Evolutionary conservation across 2,888 invertebrate genomes (phyloP).

Genomic region (Acleris sparsana): DNA sequence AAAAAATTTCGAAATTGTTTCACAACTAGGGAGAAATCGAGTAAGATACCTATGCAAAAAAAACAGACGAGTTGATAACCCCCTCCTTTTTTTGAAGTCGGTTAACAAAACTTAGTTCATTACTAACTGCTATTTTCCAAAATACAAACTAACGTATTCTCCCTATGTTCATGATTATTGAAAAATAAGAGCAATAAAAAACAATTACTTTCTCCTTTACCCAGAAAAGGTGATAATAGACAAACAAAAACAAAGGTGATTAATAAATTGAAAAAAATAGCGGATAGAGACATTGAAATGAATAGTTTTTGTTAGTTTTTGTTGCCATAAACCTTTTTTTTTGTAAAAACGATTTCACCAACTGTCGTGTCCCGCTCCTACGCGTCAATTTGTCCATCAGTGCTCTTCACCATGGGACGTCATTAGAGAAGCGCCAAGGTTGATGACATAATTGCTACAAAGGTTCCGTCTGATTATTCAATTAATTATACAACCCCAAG

Average conservation of each 20-base stretch:
- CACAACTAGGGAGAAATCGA: too few relatives aligned
- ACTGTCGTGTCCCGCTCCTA: slow-evolving; percentile 24
- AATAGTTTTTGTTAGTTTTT: slow-evolving; percentile 29
- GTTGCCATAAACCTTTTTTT: slow-evolving; percentile 3
- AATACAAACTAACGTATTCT: too few relatives aligned
- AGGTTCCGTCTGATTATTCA: slow-evolving; percentile 5
- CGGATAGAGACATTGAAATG: slow-evolving; percentile 19
- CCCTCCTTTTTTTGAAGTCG: too few relatives aligned
- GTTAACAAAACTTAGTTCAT: too few relatives aligned
- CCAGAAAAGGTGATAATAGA: background rate
- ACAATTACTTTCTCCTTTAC: background rate
- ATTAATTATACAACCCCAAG: too few relatives aligned
- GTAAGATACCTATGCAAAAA: too few relatives aligned
- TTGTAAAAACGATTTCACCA: slow-evolving; percentile 33
- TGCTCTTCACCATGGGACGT: slow-evolving; percentile 13
- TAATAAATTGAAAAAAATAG: slow-evolving; percentile 15
- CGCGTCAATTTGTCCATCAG: slow-evolving; percentile 35
- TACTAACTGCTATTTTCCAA: too few relatives aligned
- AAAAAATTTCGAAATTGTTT: too few relatives aligned
- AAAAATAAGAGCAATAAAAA: too few relatives aligned
- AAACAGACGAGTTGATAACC: too few relatives aligned
- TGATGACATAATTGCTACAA: background rate
- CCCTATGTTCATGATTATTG: too few relatives aligned
- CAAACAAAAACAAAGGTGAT: slow-evolving; percentile 14
- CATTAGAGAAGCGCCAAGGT: slow-evolving; percentile 8